Base-by-base conservation (phyloP, 1,140 invertebrate genomes). In the Neocloeon triangulifer region DNA sequence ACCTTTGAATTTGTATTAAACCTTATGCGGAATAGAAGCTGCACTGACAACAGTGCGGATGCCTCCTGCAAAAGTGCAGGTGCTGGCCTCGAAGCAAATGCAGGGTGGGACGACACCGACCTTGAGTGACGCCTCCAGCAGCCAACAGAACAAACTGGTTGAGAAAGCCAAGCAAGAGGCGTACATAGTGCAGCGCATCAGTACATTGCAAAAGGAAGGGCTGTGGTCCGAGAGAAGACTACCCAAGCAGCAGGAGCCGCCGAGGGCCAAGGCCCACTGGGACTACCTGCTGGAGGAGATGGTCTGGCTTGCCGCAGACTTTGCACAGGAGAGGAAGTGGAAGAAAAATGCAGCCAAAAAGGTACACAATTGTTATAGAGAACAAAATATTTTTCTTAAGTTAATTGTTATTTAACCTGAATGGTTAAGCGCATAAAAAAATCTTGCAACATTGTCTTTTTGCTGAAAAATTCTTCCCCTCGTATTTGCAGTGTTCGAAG, bases 281-380 rank as follows among this genome's bases (percentile, higher is more conserved):
- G 94, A 98, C 52, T 98, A 92, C 55, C 61, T 99, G 29, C 52
- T 98, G 7, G 94, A 98, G 53, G 94, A 99, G 57, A 95, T 97
- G 84, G 74, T 78, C 15, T 99, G 94, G 94, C 59, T 99, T 31
- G 82, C 89, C 21, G 78, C 84, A 13, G 92, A 98, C 57, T 97
- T 98, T 63, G 79, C 79, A 19, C 82, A 94, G 51, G 92, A 98
- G 56, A 61, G 89, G 29, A 96, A 94, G 51, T 94, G 85, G 86
- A 98, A 97, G 47, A 91, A 89, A 53, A 74, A 77, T 28, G 77
- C 80, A 6, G 86, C 89, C 1, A 89, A 84, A 54, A 95, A 95
- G 56, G 71, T 76, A 43, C 33, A n/a, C 26, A 13, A 13, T 22
- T 23, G 14, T 30, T 1, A 1, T 31, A n/a, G 22, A 30, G 19